Evolutionary conservation across 2,113 vertebrate genomes (phyloP), one percentile per base, ranked within the genome.

Genomic region (Greenwoodochromis staneri): DNA sequence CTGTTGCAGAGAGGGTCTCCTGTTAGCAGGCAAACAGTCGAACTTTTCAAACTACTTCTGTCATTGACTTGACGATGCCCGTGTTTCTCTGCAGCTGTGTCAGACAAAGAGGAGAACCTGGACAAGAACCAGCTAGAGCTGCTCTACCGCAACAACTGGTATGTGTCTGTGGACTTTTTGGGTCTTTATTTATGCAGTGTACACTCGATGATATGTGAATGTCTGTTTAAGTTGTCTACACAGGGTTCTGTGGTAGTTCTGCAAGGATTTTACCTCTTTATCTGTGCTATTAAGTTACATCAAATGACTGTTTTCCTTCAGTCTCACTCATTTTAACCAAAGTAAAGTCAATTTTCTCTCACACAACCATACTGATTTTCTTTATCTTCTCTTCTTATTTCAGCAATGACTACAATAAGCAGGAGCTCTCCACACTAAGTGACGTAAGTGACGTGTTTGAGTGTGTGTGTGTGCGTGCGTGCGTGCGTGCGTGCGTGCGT

Each of bases 371-470:
- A 2, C 73, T 78, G 10, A 51, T 34, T 51, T 49, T 45, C 78
- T 54, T 71, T 2, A 81, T 84, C 63, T 61, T 40, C 34, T 49
- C 4, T 57, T 34, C 57, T 93, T 34, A 47, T 71, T 78, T 88
- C 88, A 40, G 85, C 95, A 96, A 85, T 81, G 97, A 97, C 89
- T 93, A 95, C 19, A 90, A 96, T 7, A 95, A 96, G 76, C 92
- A 95, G 86, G 97, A 97, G 82, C 92, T 97, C 61, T 94, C 92
- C 66, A 96, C 97, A 42, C 89, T 98, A 45, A 95, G 95, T 78
- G 97, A 98, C 97, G 98, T 99, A 97, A 94, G 92, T 88, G 5
- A 14, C 2, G 6, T 3, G 13, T 1, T 0, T 19, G 59, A 4
- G 59, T 4, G 34, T 21, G 4, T 2, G 19, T 14, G 54, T 0